Conservation (phyloP, 2,797 vertebrate genomes). For the Scolopax bukidnonensis region DNA sequence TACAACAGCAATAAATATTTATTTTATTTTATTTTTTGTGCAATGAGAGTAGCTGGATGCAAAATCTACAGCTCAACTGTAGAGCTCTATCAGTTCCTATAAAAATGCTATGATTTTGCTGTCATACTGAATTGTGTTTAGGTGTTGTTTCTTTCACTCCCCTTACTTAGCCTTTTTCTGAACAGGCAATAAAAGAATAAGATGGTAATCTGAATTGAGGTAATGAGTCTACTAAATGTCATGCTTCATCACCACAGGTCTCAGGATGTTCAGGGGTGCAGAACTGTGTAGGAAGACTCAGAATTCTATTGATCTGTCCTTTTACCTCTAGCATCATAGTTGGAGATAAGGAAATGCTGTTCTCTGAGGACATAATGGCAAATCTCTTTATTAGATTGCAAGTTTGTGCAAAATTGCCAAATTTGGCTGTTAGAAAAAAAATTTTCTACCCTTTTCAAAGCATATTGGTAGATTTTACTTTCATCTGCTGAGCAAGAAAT, state of each 20-base stretch:
- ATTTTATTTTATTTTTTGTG: not conserved
- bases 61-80: not conserved
- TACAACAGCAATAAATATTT: not conserved
- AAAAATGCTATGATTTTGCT: not conserved
- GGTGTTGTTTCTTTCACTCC: not conserved
- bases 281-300: not conserved
- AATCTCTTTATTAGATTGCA: not conserved
- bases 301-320: not conserved
- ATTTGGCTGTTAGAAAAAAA: not conserved
- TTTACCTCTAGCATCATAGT: not conserved
- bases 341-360: not conserved
- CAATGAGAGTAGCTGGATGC: not conserved
- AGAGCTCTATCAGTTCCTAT: not conserved
- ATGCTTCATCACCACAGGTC: not conserved
- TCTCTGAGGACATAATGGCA: not conserved
- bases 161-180: not conserved
- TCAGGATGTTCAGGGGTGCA: not conserved
- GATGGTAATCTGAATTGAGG: not conserved
- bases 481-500: not conserved
- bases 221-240: not conserved
- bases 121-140: not conserved
- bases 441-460: not conserved
- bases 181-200: not conserved
- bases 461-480: not conserved
- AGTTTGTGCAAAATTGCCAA: not conserved